Base-by-base conservation (phyloP, 2,113 vertebrate genomes). In the Bubalus kerabau region DNA sequence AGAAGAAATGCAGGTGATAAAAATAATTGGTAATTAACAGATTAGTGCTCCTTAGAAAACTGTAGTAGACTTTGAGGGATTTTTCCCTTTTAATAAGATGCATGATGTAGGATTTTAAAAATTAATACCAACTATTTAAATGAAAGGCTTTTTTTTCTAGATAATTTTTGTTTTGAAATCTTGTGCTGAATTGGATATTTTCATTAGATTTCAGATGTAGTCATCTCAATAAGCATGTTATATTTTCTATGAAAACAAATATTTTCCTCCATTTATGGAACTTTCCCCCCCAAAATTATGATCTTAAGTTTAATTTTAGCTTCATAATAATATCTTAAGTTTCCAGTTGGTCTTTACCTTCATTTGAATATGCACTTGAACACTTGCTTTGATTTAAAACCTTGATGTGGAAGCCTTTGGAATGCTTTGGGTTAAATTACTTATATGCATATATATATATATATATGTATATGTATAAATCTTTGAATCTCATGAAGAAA, bases 351-450 rank as follows among this genome's bases (percentile, higher is more conserved):
- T 21, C 97, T 81, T 97, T 95, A 26, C 30, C 36, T 28, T 89
- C 21, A 62, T 78, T 50, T 43, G 11, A 64, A 50, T 32, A 0
- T 0, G 19, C 36, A 78, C 28, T 74, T 46, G 57, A 64, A 8
- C 32, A 13, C 32, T 26, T 50, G 86, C 90, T 91, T 87, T 83
- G 64, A 87, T 89, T 84, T 88, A 92, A 98, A 97, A 54, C 2
- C 19, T 87, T 50, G 8, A 7, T 82, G 0, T 13, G 7, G 60
- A 90, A 86, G 32, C 7, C 32, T 92, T 94, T 92, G 48, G 32
- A 80, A 90, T 87, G 19, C 13, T 92, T 95, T 46, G n/a, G n/a
- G 40, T 88, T 94, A 64, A 32, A 7, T 64, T 5, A 2, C 28
- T 71, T 78, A 24, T 43, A 76, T 26, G 40, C 40, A 76, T 43